Evolutionary conservation across 1,140 invertebrate species (phyloP), one percentile per base, ranked within the genome.

Genomic region (Fopius arisanus): DNA sequence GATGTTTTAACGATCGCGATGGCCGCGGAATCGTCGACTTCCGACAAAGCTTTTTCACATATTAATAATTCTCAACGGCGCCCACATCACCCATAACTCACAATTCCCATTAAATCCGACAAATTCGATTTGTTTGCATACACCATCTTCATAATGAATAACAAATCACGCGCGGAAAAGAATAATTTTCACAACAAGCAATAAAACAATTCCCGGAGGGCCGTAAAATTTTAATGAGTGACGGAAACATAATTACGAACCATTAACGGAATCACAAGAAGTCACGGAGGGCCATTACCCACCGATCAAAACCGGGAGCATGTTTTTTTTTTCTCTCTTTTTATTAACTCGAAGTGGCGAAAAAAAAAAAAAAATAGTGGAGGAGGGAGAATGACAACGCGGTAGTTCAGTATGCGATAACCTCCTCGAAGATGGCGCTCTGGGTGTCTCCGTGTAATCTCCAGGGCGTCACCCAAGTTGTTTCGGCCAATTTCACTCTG

Each of bases 341-440:
- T 37, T 4, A 37, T 16, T 43, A 16, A 68, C 31, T 33, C 14
- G 29, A 33, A 21, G n/a, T 37, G 1, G 28, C 23, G 40, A 63
- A 65, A 69, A 51, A 29, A 59, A 69, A 21, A 40, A 70, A 54
- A 67, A 67, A 48, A 70, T 7, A 67, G 48, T 7, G n/a, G n/a
- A n/a, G n/a, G n/a, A n/a, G 43, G 23, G 59, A 21, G 66, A 72
- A n/a, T n/a, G 41, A 75, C 21, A 41, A 69, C n/a, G 43, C 59
- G 33, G 54, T 41, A 19, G 7, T 48, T 33, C 51, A 65, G 48
- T 75, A 78, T 80, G 74, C 75, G 74, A 72, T 75, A 74, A 77
- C 80, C 77, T 67, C 51, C 76, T 73, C 37, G 77, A 78, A 88
- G 84, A 86, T 87, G 86, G 83, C 85, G 84, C 83, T 71, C 76